A percentile compares a stretch with the other conserved stretches of the same genome.
Conservation (phyloP, 2,888 invertebrate species). For the Leucoptera coffeella region DNA sequence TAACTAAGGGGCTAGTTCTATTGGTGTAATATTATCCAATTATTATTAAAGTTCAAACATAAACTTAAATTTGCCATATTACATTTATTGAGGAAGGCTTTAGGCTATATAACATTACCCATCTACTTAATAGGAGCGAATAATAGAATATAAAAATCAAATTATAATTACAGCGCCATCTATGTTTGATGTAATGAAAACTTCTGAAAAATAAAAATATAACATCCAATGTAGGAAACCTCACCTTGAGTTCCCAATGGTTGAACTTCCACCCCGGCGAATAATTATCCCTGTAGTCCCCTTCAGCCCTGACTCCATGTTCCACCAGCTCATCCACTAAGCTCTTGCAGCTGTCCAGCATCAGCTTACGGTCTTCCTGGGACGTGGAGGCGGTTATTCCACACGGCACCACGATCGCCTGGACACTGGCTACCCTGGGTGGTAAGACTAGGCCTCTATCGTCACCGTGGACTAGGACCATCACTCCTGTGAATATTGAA, state of each 20-base stretch:
- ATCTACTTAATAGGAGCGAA: no score
- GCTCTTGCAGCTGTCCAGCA: constrained; percentile 64
- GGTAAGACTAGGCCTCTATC: constrained; percentile 95
- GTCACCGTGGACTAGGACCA: constrained; percentile 92
- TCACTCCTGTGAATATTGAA: constrained; percentile 55
- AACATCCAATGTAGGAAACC: no score
- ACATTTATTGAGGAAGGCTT: no score
- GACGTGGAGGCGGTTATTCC: constrained; percentile 83
- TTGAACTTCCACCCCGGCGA: constrained; percentile 99
- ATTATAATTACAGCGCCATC: no score
- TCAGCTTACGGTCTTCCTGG: constrained; percentile 59
- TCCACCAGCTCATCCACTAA: constrained; percentile 59
- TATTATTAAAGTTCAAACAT: no score
- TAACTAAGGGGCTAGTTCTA: no score
- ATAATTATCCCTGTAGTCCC: constrained; percentile 90
- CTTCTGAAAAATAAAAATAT: no score
- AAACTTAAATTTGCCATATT: no score
- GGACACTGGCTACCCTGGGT: constrained; percentile 82
- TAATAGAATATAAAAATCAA: no score
- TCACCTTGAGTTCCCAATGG: constrained; percentile 94
- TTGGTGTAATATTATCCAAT: no score
- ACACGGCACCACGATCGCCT: constrained; percentile 90
- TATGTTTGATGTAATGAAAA: no score
- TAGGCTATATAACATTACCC: no score
- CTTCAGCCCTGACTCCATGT: constrained; percentile 67